Base-by-base conservation (phyloP, 1,140 invertebrate species). In the Trichogramma pretiosum region DNA sequence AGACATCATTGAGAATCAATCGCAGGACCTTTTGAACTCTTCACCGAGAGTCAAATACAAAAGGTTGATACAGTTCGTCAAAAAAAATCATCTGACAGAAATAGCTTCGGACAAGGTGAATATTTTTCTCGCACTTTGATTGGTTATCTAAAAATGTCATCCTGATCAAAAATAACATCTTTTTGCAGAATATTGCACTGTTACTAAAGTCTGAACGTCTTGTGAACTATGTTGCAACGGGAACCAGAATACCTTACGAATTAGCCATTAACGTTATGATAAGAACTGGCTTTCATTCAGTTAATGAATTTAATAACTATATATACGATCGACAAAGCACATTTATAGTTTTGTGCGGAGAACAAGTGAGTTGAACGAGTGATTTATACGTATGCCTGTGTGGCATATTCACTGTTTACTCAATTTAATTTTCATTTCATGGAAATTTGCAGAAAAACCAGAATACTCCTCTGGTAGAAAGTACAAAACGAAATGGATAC, bases 241-340 rank as follows among this genome's bases (percentile, higher is more conserved):
- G 46, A 18, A 17, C 14, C n/a, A 40, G 24, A 33, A 48, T 48
- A 14, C 46, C 46, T 22, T 32, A 48, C 35, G 28, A 41, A n/a
- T 34, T 40, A 40, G 46, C 19, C 17, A 22, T 21, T 5, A 33
- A 48, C 19, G 35, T 48, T 30, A 33, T 38, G 18, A 18, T 34
- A 17, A 48, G 34, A 34, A 48, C 46, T 17, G 46, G 46, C 17
- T 48, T 48, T 17, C 40, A 48, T 11, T 40, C 37, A 13, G 46
- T 40, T 13, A 34, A n/a, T 3, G 46, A 48, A 38, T 34, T 48
- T 2, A 48, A 48, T 41, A 17, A 40, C 14, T 38, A 48, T 30
- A 48, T 48, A 5, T 34, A 22, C 19, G 46, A 37, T 17, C 37
- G 41, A n/a, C 22, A 38, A 18, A 40, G 41, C 23, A 48, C 40